Percentiles rank a stretch among this genome's conserved stretches.
phyloP scores from a whole-genome alignment of 2,888 invertebrate genomes.

The Scrobipalpa atriplicella region DNA sequence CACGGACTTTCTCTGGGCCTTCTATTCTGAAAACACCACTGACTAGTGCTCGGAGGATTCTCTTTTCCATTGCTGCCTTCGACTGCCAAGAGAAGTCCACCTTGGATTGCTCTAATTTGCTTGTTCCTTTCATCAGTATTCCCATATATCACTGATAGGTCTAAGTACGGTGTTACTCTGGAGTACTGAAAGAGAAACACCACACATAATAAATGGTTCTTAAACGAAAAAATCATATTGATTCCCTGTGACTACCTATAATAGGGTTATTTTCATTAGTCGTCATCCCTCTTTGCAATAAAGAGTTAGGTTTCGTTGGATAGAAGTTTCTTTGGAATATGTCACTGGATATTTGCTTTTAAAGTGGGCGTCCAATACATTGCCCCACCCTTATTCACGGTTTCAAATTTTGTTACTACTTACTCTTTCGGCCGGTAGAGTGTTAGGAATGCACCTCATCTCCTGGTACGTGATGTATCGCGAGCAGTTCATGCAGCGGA shows the following conservation, averaged over 20 bases:
- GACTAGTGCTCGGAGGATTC: constrained; percentile 42
- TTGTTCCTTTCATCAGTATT: constrained; percentile 32
- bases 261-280: too few relatives aligned
- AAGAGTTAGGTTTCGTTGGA: too few relatives aligned
- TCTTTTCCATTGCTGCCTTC: constrained; percentile 44
- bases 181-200: constrained; percentile 41
- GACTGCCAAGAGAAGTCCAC: constrained; percentile 41
- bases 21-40: constrained; percentile 46
- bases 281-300: too few relatives aligned
- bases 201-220: neutral
- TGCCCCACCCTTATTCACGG: too few relatives aligned
- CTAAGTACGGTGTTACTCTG: constrained; percentile 46
- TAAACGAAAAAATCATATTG: too few relatives aligned
- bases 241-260: neutral
- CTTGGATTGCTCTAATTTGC: constrained; percentile 36
- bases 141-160: constrained; percentile 49
- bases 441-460: constrained; percentile 45
- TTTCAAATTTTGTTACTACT: constrained; percentile 21
- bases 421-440: constrained; percentile 47
- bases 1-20: constrained; percentile 41
- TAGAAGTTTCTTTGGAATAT: too few relatives aligned
- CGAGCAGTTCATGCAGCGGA: constrained; percentile 55
- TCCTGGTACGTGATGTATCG: constrained; percentile 50
- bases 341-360: too few relatives aligned
- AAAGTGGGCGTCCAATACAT: too few relatives aligned